Evolutionary conservation across 2,888 invertebrate species (phyloP).

Genomic region (Ctena decussata): DNA sequence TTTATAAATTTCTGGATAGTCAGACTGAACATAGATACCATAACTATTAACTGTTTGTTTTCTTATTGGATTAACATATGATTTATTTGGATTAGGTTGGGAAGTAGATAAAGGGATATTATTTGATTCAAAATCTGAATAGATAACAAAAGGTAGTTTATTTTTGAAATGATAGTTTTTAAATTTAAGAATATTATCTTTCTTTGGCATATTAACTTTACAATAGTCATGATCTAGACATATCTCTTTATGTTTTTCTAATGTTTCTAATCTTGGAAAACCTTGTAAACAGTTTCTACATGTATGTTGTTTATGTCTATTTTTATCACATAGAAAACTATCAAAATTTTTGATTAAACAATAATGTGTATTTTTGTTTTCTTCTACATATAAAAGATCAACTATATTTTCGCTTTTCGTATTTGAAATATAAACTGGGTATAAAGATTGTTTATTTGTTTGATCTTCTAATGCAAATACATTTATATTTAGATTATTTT

Average conservation of each 20-base stretch:
- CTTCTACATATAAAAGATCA: no score
- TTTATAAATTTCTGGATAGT: conserved; percentile 16
- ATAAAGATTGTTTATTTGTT: no score
- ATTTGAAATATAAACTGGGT: no score
- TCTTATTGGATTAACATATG: conserved; percentile 5
- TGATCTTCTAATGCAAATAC: no score
- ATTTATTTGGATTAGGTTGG: conserved; percentile 5
- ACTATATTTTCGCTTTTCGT: no score
- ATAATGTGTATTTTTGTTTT: conserved; percentile 33
- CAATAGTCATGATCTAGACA: neutral
- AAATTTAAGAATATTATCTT: no score
- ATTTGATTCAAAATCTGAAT: conserved; percentile 16
- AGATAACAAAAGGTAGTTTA: neutral
- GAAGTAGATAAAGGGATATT: neutral
- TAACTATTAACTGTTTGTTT: conserved; percentile 19
- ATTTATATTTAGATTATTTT: no score
- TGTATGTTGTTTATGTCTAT: neutral
- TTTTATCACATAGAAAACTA: neutral
- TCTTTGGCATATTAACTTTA: neutral
- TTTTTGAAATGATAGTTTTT: no score
- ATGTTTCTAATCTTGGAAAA: conserved; percentile 8
- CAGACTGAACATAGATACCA: neutral
- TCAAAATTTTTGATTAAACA: conserved; percentile 24
- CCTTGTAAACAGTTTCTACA: conserved; percentile 21
- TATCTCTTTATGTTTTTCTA: conserved; percentile 1